phyloP scores from a whole-genome alignment of 1,140 invertebrate species.

The Zaprionus ghesquierei region DNA sequence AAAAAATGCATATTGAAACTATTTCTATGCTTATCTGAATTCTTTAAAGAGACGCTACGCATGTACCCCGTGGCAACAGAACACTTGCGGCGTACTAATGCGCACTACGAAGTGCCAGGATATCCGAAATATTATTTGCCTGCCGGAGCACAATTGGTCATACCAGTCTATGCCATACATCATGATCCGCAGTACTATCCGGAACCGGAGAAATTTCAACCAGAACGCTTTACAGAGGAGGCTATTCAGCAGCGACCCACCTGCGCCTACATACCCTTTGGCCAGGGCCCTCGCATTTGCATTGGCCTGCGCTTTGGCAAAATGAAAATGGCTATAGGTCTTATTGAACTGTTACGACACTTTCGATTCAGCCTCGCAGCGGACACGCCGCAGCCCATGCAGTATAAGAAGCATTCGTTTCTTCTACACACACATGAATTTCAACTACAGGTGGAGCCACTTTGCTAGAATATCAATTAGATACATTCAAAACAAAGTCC shows the following conservation, averaged over 20 bases:
- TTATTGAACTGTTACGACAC: slow-evolving; percentile 49
- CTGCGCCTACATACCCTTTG: slow-evolving; percentile 87
- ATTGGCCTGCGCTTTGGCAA: slow-evolving; percentile 83
- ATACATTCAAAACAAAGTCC: not conserved
- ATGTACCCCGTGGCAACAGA: slow-evolving; percentile 86
- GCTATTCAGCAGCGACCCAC: slow-evolving; percentile 84
- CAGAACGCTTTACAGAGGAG: slow-evolving; percentile 85
- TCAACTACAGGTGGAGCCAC: slow-evolving; percentile 83
- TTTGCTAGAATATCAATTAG: not conserved
- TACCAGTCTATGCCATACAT: slow-evolving; percentile 82
- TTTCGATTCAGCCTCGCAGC: slow-evolving; percentile 64
- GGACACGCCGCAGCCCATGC: slow-evolving; percentile 25
- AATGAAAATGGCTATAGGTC: slow-evolving; percentile 57
- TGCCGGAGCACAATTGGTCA: slow-evolving; percentile 43
- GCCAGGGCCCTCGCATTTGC: slow-evolving; percentile 87
- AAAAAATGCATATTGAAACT: not conserved
- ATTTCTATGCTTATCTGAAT: not conserved
- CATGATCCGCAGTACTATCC: slow-evolving; percentile 85
- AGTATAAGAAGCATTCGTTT: slow-evolving; percentile 62
- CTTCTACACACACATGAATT: slow-evolving; percentile 84
- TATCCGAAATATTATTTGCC: slow-evolving; percentile 81
- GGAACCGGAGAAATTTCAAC: slow-evolving; percentile 84
- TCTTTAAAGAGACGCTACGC: slow-evolving; percentile 85
- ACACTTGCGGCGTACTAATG: slow-evolving; percentile 84
- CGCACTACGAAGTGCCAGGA: slow-evolving; percentile 84